Percentiles rank a stretch among this genome's conserved stretches.
These are phyloP conservation scores for Cinclus cinclus DNA, from an alignment of 2,113 vertebrate species.

Conservation along the genomic window DNA sequence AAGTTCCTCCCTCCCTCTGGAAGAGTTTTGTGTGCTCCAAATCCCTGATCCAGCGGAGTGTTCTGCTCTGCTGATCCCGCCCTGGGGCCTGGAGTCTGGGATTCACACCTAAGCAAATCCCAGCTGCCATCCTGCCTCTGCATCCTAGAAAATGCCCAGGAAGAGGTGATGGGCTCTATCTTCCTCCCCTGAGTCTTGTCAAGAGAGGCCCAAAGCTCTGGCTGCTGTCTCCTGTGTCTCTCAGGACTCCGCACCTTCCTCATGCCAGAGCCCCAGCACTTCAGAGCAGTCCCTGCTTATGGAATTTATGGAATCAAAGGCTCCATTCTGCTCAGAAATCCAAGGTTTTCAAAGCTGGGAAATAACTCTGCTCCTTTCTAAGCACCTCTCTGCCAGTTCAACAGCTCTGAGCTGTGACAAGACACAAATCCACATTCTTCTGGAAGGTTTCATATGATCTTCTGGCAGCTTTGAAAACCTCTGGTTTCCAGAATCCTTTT, in stretches of 20 bases:
- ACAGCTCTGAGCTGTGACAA: background rate
- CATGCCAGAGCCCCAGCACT: rapidly evolving
- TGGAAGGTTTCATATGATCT: background rate
- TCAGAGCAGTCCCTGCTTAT: background rate
- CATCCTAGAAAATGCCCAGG: background rate
- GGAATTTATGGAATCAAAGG: background rate
- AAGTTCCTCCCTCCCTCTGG: background rate
- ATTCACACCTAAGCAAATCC: background rate
- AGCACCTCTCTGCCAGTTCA: background rate
- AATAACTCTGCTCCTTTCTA: background rate
- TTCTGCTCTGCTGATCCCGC: rapidly evolving
- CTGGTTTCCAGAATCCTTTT: background rate
- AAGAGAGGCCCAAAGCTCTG: background rate
- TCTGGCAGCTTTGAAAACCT: slow-evolving; percentile 27
- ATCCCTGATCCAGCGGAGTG: rapidly evolving
- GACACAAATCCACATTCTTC: background rate
- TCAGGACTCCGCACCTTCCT: background rate
- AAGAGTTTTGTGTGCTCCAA: background rate
- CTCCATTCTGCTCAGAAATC: background rate
- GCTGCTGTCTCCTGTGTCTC: background rate
- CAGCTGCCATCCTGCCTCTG: background rate
- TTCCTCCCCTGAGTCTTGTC: background rate
- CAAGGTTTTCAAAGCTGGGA: background rate
- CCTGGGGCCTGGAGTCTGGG: background rate
- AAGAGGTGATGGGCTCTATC: background rate